Percentiles rank a stretch among this genome's conserved stretches.
Conservation (phyloP, 2,888 invertebrate genomes). For the Protodeltote pygarga region DNA sequence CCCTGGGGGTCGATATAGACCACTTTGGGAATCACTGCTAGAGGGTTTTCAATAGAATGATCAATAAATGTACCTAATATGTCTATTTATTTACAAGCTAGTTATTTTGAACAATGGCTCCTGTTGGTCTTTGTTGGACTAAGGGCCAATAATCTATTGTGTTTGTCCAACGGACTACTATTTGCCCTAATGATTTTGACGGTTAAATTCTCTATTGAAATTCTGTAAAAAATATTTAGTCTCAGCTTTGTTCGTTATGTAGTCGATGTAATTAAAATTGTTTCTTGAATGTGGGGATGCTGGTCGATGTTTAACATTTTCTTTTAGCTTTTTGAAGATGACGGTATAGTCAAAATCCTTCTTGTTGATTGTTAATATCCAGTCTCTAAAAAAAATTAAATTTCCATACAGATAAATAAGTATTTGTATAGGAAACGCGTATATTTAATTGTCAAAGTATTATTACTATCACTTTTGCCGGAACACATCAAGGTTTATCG, state of each 20-base stretch:
- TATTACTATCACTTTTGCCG: constrained; percentile 32
- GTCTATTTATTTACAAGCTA: constrained; percentile 17
- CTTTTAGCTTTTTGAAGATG: no score
- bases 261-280: no score
- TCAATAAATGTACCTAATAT: constrained; percentile 21
- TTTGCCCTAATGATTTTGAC: constrained; percentile 7
- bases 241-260: no score
- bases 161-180: constrained; percentile 13
- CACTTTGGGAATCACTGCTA: background rate
- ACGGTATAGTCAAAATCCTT: no score
- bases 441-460: constrained; percentile 7
- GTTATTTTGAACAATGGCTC: constrained; percentile 20
- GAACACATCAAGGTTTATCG: constrained; percentile 34
- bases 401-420: no score
- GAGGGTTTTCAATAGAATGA: constrained; percentile 1
- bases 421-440: constrained; percentile 1
- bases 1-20: no score
- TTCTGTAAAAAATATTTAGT: background rate
- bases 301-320: no score
- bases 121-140: constrained; percentile 5
- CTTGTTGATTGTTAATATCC: no score
- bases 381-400: no score
- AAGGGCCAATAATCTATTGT: constrained; percentile 19
- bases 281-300: no score
- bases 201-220: background rate